Base-by-base conservation (phyloP, 2,888 invertebrate genomes). In the Dendrolimus pini region DNA sequence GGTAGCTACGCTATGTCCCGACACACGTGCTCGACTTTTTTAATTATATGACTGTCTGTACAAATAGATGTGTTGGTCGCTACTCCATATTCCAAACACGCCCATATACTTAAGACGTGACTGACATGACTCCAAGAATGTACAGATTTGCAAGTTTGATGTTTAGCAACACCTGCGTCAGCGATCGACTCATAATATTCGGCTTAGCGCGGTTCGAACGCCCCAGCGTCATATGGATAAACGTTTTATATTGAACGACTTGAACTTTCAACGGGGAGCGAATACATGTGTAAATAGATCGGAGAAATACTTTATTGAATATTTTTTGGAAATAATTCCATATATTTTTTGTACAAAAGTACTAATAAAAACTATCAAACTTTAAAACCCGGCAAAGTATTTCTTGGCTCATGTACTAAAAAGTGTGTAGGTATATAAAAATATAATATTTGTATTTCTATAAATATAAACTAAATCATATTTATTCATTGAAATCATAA, bases 161-260 rank as follows among this genome's bases (percentile, higher is more conserved):
- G 82, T 83, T 89, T 90, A 88, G 78, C 88, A 69, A 81, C 91
- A 91, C 90, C 91, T 89, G 89, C 69, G 78, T 60, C 82, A 77
- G 74, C 85, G 71, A 84, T 86, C 82, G 78, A 79, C 90, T 91
- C 91, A 91, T 91, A 91, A 91, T 90, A 91, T 91, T 91, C 91
- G 85, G 90, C 91, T 91, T 91, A 91, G 83, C 89, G 75, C 78
- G 72, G 70, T 75, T 72, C 72, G 69, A 67, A 65, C 66, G 62
- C 64, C 14, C n/a, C 2, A n/a, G 9, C 41, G 41, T 18, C 7
- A 56, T 14, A 41, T 53, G 53, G 56, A 41, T 53, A 66, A 64
- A 66, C 63, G 65, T 61, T 71, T 68, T 65, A 70, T 70, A 72
- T 72, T 69, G 67, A 71, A 69, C 59, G 65, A 65, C 67, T 66